Evolutionary conservation across 2,888 invertebrate genomes (phyloP).

Genomic region (Sthenelais limicola): DNA sequence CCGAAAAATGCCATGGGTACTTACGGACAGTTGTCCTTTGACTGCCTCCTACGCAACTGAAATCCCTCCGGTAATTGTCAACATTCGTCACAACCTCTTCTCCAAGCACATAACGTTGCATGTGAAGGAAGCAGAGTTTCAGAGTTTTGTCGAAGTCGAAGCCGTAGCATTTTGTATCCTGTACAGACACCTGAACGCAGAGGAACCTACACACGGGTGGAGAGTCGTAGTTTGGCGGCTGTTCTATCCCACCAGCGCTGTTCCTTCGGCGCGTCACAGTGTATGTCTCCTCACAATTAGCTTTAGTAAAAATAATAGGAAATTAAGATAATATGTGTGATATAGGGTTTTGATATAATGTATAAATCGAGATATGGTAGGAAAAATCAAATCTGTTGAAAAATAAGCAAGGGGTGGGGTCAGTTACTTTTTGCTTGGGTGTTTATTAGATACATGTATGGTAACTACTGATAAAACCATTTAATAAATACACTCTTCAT

Average conservation of each 20-base stretch:
- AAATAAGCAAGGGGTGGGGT: too few species aligned
- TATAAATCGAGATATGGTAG: too few species aligned
- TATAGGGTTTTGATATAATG: too few species aligned
- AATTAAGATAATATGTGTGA: too few species aligned
- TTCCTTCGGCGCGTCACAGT: background rate
- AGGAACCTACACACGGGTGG: background rate
- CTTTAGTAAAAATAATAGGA: too few species aligned
- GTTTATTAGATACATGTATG: too few species aligned
- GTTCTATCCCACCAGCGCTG: background rate
- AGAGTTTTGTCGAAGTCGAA: background rate
- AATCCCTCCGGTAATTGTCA: constrained; percentile 10
- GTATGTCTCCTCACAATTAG: background rate
- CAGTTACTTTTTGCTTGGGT: too few species aligned
- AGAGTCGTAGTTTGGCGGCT: background rate
- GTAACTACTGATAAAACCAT: too few species aligned
- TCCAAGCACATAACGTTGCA: background rate
- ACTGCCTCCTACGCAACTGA: background rate
- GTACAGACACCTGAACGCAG: background rate
- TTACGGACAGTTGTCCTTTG: too few species aligned
- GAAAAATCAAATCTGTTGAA: too few species aligned
- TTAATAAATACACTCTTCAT: too few species aligned
- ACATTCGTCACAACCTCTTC: background rate
- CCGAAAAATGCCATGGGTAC: too few species aligned
- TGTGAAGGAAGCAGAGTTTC: constrained; percentile 5
- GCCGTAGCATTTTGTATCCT: background rate